Evolutionary conservation across 2,797 vertebrate species (phyloP).

Genomic region (Poecilia velifera): DNA sequence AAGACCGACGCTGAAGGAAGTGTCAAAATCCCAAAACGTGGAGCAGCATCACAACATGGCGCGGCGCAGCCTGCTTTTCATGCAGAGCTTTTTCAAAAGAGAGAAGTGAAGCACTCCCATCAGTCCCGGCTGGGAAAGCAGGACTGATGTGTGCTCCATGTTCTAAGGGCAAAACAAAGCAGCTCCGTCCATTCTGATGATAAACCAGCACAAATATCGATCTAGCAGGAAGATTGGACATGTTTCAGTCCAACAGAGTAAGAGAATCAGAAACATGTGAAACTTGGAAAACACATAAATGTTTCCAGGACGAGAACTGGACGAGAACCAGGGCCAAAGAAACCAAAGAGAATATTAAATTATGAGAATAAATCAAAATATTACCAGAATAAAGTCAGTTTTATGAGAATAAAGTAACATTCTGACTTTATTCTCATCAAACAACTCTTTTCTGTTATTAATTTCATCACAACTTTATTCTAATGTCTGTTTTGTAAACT

Average conservation of each 20-base stretch:
- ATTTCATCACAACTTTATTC: no score
- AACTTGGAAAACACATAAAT: neutral
- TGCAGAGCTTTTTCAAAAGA: neutral
- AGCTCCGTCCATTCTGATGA: constrained; percentile 1
- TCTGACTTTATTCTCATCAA: no score
- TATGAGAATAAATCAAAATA: no score
- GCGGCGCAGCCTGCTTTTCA: constrained; percentile 19
- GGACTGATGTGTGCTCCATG: neutral
- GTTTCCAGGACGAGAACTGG: no score
- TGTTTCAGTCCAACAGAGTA: neutral
- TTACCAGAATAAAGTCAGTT: no score
- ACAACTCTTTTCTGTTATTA: no score
- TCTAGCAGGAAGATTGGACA: neutral
- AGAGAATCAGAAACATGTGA: neutral
- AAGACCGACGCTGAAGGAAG: constrained; percentile 47
- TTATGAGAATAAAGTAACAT: no score
- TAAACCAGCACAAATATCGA: neutral
- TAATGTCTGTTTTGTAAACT: no score
- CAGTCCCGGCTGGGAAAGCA: constrained; percentile 28
- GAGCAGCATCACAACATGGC: constrained; percentile 7
- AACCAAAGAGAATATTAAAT: no score
- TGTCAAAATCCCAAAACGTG: constrained; percentile 33
- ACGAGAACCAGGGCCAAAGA: neutral
- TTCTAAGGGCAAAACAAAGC: neutral
- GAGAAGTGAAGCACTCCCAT: constrained; percentile 32